Conservation (phyloP, 2,888 invertebrate species). For the Mesoligia furuncula region DNA sequence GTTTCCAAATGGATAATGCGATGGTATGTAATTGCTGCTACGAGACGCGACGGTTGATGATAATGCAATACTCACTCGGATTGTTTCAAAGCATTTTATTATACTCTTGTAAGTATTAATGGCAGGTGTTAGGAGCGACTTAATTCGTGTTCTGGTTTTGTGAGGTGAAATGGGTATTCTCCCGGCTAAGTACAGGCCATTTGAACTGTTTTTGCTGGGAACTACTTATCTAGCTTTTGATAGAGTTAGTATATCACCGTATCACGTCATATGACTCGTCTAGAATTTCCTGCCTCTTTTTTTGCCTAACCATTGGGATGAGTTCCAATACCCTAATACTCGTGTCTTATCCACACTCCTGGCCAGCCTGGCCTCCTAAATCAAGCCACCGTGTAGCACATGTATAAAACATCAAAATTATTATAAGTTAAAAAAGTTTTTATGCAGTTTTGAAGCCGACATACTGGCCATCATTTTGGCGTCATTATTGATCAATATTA, state of each 20-base stretch:
- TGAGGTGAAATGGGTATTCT: background rate
- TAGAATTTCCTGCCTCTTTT: background rate
- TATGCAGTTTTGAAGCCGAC: background rate
- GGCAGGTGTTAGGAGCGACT: conserved; percentile 29
- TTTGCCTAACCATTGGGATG: background rate
- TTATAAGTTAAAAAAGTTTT: background rate
- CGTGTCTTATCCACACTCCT: background rate
- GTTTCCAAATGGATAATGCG: conserved; percentile 63
- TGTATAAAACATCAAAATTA: background rate
- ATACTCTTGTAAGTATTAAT: conserved; percentile 30
- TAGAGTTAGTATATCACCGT: too few species aligned
- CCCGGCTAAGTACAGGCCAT: background rate
- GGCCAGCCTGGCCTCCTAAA: background rate
- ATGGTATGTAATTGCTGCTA: conserved; percentile 53
- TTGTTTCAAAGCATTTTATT: conserved; percentile 41
- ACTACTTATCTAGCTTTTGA: too few species aligned
- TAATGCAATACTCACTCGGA: conserved; percentile 56
- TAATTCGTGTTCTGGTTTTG: conserved; percentile 23
- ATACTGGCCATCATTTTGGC: background rate
- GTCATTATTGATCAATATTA: background rate
- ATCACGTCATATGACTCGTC: too few species aligned
- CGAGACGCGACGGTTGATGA: conserved; percentile 38
- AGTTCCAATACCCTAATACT: background rate
- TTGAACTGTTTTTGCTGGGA: background rate
- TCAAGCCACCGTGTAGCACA: background rate